Evolutionary conservation across 2,797 vertebrate genomes (phyloP), one percentile per base, ranked within the genome.

Genomic region (Leptodactylus fallax): DNA sequence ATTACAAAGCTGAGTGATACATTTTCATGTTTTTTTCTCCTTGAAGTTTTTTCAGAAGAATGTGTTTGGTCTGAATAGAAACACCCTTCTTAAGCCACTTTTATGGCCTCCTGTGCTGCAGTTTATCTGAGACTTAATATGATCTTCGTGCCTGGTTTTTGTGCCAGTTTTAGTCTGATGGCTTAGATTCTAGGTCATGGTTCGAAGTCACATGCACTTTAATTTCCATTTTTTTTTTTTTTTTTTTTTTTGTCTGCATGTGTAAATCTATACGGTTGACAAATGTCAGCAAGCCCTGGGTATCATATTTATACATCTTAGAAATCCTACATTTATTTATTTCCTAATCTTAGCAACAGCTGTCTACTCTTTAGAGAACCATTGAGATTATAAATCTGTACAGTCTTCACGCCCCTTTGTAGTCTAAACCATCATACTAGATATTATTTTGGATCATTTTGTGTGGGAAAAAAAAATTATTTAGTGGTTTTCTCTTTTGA

Each of bases 331-430:
- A 0, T 65, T 63, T 53, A 51, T 84, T 25, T 74, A 8, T 72
- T 84, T 58, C 27, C 19, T 36, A 36, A 84, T 77, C 72, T 27
- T 49, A 85, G 60, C 71, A 85, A 76, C 83, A 85, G 83, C 56
- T 85, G 83, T 53, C 55, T 74, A 58, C 0, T 47, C 56, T 49
- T 27, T n/a, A 27, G 49, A 12, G 74, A 0, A 23, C 19, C 47
- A n/a, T 80, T 56, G 16, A 77, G 56, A 19, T 14, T 84, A 27
- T 25, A 76, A 61, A 85, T 16, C 53, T 21, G 19, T 13, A 7
- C 16, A 72, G 4, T n/a, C 7, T 69, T 79, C 0, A 45, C 25
- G 49, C 27, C 63, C 11, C 21, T 14, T 49, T 21, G 45, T 49
- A 36, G 67, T 27, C 49, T 17, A 55, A 78, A 55, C 10, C 16